Conservation (phyloP, 2,797 vertebrate genomes). For the Eulemur coronatus region DNA sequence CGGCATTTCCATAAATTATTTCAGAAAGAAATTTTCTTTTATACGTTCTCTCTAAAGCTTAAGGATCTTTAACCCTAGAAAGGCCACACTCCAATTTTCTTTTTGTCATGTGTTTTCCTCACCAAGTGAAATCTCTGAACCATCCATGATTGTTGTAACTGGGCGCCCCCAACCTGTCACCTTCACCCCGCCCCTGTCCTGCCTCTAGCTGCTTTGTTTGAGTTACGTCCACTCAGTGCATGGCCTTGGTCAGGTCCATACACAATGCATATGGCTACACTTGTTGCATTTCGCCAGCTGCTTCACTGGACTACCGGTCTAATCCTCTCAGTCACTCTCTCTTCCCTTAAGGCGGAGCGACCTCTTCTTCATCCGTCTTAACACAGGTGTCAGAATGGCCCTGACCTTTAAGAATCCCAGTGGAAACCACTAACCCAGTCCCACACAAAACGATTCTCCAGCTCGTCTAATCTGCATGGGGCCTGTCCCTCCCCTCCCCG, state of each 20-base stretch:
- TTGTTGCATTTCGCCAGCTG: not conserved
- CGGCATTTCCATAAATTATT: conserved; percentile 90
- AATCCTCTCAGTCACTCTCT: not conserved
- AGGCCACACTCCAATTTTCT: conserved; percentile 79
- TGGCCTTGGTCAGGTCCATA: fast-evolving
- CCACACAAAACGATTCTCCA: not conserved
- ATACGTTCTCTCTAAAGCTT: conserved; percentile 85
- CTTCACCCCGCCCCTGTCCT: fast-evolving
- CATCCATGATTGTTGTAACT: fast-evolving
- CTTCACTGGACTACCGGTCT: fast-evolving
- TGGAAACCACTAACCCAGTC: not conserved
- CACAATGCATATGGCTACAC: not conserved
- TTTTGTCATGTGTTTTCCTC: conserved; percentile 45
- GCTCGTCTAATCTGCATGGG: not conserved
- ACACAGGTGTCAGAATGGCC: not conserved
- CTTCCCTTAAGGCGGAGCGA: too few species aligned
- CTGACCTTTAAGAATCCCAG: not conserved
- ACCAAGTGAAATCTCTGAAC: conserved; percentile 50
- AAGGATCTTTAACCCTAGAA: conserved; percentile 88
- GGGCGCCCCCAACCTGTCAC: not conserved
- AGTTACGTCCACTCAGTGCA: fast-evolving
- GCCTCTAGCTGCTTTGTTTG: fast-evolving
- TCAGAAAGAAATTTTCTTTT: conserved; percentile 87
- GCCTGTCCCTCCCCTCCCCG: fast-evolving
- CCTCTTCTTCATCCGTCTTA: not conserved